phyloP scores from a whole-genome alignment of 2,113 vertebrate genomes.

The Dicentrarchus labrax region DNA sequence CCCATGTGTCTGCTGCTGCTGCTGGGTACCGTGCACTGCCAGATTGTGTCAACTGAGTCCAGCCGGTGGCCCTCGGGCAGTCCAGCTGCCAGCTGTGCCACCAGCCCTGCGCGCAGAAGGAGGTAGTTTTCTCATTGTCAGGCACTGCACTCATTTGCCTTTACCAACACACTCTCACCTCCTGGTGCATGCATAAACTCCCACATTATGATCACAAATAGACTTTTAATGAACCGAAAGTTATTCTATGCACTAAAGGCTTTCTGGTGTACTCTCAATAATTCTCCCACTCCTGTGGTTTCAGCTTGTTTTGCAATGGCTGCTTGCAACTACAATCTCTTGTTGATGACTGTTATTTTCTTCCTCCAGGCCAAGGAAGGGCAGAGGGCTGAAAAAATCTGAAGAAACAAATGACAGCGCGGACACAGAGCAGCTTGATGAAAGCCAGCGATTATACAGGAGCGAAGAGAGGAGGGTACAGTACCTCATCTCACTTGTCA shows the following conservation, averaged over 20 bases:
- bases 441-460: constrained; percentile 64
- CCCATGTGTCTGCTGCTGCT: constrained; percentile 97
- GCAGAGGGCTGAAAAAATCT: constrained; percentile 73
- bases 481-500: constrained; percentile 5
- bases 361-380: constrained; percentile 80
- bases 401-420: constrained; percentile 67
- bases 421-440: constrained; percentile 62
- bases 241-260: neutral
- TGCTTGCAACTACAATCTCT: neutral
- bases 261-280: neutral
- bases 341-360: constrained; percentile 1
- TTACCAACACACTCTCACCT: constrained; percentile 38
- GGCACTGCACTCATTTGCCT: constrained; percentile 38
- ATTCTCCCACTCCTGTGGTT: constrained; percentile 5
- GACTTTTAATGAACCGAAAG: neutral
- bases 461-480: constrained; percentile 75
- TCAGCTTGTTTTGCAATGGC: neutral
- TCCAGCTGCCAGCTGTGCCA: constrained; percentile 75
- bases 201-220: constrained; percentile 9
- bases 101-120: constrained; percentile 87
- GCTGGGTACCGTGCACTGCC: constrained; percentile 98
- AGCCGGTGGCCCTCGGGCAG: constrained; percentile 79
- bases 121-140: constrained; percentile 84
- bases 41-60: constrained; percentile 96
- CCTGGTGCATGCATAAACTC: constrained; percentile 23